A percentile compares a stretch with the other conserved stretches of the same genome.
Conservation (phyloP, 2,888 invertebrate species). For the Matsumyia berberina region DNA sequence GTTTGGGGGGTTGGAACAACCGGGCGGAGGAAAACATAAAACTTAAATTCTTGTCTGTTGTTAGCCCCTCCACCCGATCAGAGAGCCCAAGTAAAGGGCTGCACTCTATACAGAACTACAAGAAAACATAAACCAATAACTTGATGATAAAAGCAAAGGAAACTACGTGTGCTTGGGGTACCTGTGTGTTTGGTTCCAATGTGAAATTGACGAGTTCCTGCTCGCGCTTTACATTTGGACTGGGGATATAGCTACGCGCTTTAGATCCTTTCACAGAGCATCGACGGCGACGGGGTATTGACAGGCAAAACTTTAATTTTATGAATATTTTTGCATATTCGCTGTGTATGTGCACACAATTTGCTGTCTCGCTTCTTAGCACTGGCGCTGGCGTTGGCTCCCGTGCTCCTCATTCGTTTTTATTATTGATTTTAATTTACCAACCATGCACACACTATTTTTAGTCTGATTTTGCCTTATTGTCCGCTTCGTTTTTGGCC, state of each 20-base stretch:
- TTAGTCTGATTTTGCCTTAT: conserved; percentile 68
- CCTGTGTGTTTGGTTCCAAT: conserved; percentile 42
- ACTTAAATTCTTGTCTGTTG: conserved; percentile 66
- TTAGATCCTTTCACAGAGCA: conserved; percentile 29
- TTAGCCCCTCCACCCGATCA: conserved; percentile 25
- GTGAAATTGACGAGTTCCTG: conserved; percentile 63
- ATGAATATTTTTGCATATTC: conserved; percentile 70
- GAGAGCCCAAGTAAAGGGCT: conserved; percentile 36
- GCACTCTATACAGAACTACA: not conserved
- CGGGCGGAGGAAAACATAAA: conserved; percentile 64
- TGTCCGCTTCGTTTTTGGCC: conserved; percentile 26
- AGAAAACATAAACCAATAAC: conserved; percentile 15
- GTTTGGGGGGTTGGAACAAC: conserved; percentile 23
- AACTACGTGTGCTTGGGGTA: conserved; percentile 19
- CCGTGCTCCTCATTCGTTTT: conserved; percentile 42
- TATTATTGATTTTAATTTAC: conserved; percentile 74
- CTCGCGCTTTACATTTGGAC: conserved; percentile 60
- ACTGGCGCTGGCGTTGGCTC: not conserved
- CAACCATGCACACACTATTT: conserved; percentile 71
- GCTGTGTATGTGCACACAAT: conserved; percentile 35
- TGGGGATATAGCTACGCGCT: conserved; percentile 16
- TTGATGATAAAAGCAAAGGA: conserved; percentile 14
- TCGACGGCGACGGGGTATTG: not conserved
- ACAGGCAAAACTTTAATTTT: conserved; percentile 1
- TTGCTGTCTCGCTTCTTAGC: conserved; percentile 35